Base-by-base conservation (phyloP, 2,888 invertebrate species). In the Masnerella sp. region DNA sequence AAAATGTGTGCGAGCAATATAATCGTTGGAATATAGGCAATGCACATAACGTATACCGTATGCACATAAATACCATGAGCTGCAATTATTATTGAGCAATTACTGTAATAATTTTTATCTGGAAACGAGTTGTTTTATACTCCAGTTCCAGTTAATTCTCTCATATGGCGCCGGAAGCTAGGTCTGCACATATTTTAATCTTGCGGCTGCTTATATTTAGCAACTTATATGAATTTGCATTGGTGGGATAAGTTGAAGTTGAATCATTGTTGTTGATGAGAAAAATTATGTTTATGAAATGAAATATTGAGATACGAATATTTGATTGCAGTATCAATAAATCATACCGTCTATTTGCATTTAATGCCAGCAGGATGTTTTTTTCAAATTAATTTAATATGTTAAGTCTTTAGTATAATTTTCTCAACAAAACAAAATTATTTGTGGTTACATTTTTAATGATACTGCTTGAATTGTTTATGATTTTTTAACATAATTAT, bases 81-180 rank as follows among this genome's bases (percentile, higher is more conserved):
- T 11, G 45, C 47, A 59, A 59, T 59, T 47, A n/a, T n/a, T n/a
- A 59, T 59, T 49, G 59, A 38, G 59, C 45, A 59, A 47, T 59
- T 59, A 38, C 47, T 18, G 47, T 30, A 11, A 38, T 18, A 32
- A 9, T 58, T 34, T 45, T 59, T 49, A 47, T 47, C 45, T 18
- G 15, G 9, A 32, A 36, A 20, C 12, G 14, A 20, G 34, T 43
- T 36, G 58, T 30, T 40, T 34, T 25, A 28, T 30, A 59, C 28
- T 47, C 47, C 38, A 47, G 34, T 58, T 45, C 22, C 34, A 34
- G 14, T 45, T 58, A 34, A 58, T 38, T 5, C 17, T 15, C 28
- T 54, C 40, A 28, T 36, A 17, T 47, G 47, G 59, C 59, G 59
- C 59, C 59, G 59, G 45, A 59, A 59, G 59, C 47, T 18, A 38